Evolutionary conservation across 2,113 vertebrate genomes (phyloP).

Genomic region (Ardeotis arabs): DNA sequence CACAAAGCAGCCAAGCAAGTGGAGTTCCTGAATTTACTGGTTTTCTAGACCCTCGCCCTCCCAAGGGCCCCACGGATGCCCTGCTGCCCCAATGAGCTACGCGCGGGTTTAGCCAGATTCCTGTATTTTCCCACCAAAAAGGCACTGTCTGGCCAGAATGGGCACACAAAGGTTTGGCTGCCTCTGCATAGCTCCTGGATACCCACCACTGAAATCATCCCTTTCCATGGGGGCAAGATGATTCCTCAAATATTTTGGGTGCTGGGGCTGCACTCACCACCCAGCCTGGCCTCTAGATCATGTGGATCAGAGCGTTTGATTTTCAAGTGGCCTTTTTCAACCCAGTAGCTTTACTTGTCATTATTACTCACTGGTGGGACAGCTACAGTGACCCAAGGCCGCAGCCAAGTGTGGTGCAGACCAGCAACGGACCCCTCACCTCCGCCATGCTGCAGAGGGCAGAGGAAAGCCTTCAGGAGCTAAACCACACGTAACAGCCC

Average conservation of each 20-base stretch:
- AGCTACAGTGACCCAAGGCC: not conserved
- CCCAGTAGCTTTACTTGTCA: not conserved
- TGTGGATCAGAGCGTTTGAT: not conserved
- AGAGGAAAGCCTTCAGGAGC: not conserved
- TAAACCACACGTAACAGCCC: not conserved
- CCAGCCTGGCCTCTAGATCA: not conserved
- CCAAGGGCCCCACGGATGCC: accelerated
- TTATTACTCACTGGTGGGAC: not conserved
- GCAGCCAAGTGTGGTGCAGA: accelerated
- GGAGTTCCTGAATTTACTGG: not conserved
- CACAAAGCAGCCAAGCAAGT: not conserved
- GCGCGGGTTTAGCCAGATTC: not conserved
- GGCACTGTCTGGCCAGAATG: accelerated
- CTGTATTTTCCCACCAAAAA: not conserved
- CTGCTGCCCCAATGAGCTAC: accelerated
- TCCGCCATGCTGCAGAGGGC: not conserved
- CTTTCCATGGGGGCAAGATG: not conserved
- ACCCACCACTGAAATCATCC: not conserved
- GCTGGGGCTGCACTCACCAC: not conserved
- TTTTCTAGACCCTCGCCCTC: not conserved
- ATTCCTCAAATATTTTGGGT: not conserved
- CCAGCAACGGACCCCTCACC: not conserved
- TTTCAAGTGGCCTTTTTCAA: not conserved
- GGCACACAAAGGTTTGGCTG: accelerated
- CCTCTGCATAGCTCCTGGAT: not conserved